Evolutionary conservation across 2,797 vertebrate species (phyloP), one percentile per base, ranked within the genome.

Genomic region (Pagetopsis macropterus): DNA sequence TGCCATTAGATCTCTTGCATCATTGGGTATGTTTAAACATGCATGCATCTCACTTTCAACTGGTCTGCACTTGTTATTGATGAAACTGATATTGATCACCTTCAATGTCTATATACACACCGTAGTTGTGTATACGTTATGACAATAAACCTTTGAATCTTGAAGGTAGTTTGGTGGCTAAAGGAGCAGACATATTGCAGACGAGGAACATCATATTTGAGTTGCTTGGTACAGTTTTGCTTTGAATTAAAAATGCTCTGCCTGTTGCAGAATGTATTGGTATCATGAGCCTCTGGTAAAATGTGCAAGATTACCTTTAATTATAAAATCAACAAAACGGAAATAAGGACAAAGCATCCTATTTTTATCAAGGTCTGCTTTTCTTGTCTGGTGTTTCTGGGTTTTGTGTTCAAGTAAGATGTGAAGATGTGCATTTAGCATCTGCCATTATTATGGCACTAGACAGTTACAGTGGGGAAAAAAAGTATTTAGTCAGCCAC

Each of bases 281-380:
- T 44, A 62, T 44, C 19, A 62, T 19, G 23, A 31, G 64, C 64
- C 43, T 54, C 33, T 59, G 19, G 62, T 62, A 56, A 66, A 72
- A 62, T 43, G 55, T 40, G 59, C 46, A 79, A 9, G 48, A 62
- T 78, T 62, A 23, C 9, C 51, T 23, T 56, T 12, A 33, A 66
- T 50, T 69, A 45, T 12, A 60, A 68, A 71, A 74, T 70, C 60
- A 73, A 78, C 58, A 64, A 52, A 41, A 59, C 44, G n/a, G 43
- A 49, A 61, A 72, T 56, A 14, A 61, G 14, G 27, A 56, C 13
- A 49, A 48, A n/a, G n/a, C 55, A 7, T 9, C 4, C 27, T 27
- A 27, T 27, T 27, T 27, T 27, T 27, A 27, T 5, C 27, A 27
- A 27, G 27, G 33, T 37, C 33, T 37, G 33, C 8, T 37, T 37